Evolutionary conservation across 1,140 invertebrate genomes (phyloP), one percentile per base, ranked within the genome.

Genomic region (Cotesia glomerata): DNA sequence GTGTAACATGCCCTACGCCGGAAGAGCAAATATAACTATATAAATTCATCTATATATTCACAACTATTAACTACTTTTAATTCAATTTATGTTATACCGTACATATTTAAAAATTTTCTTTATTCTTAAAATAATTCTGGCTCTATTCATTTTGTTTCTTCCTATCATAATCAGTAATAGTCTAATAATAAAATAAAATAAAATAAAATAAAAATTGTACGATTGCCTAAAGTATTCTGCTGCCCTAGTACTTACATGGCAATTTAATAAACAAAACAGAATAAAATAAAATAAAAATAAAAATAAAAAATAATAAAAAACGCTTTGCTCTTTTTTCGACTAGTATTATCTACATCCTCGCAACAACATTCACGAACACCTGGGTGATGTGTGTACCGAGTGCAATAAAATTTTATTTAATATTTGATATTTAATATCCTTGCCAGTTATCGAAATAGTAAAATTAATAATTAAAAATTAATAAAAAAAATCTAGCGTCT

Each of bases 331-430:
- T 65, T 58, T 71, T 68, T 61, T 68, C 63, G 73, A 74, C 73
- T 74, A 71, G 69, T 71, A 67, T 71, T 54, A 65, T 71, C 65
- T 67, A 61, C 64, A 72, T 72, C 66, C 62, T 73, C 69, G 71
- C 67, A 65, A 64, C 7, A 70, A 69, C 8, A 16, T 16, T 63
- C 51, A 61, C 14, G 61, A 71, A 72, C 62, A 66, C 62, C 51
- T 32, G 26, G 56, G 69, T 61, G 59, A 36, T 62, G 63, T 72
- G 58, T 39, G 59, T 71, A 73, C 9, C 16, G 49, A 49, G 26
- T 67, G 45, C 59, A 62, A 62, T 58, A 26, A 18, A 58, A 58
- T 3, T 45, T 45, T 7, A 45, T 45, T 45, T 45, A 45, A 9
- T 9, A 45, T 45, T 26, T 26, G 26, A 26, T 26, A 26, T 45